These are phyloP conservation scores for Parotia lawesii DNA, from an alignment of 2,113 vertebrate species.

Conservation along the genomic window DNA sequence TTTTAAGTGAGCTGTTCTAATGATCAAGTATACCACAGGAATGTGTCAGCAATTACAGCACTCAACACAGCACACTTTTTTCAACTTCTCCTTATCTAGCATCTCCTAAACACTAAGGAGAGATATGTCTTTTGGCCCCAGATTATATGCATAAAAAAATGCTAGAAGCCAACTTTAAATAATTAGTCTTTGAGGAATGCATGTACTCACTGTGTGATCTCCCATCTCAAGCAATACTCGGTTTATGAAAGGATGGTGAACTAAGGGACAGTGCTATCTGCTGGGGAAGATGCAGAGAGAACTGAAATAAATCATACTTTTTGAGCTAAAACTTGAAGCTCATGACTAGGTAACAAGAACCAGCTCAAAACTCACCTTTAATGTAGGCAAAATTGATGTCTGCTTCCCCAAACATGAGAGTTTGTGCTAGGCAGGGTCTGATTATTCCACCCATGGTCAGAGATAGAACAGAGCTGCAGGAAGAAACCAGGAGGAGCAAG, in stretches of 20 bases:
- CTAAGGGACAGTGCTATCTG: not conserved
- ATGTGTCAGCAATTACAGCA: slow-evolving; percentile 39
- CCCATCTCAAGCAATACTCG: not conserved
- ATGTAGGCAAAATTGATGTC: not conserved
- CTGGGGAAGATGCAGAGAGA: not conserved
- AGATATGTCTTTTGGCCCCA: not conserved
- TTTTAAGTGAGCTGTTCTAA: slow-evolving; percentile 51
- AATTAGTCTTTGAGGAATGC: slow-evolving; percentile 17
- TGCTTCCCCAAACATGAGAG: not conserved
- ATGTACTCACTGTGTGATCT: not conserved
- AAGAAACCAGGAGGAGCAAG: not conserved
- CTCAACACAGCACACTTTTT: not conserved
- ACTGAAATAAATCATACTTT: not conserved
- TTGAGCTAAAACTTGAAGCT: not conserved
- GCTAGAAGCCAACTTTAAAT: not conserved
- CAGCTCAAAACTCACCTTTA: not conserved
- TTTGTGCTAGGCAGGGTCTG: not conserved
- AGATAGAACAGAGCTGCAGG: not conserved
- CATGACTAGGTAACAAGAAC: not conserved
- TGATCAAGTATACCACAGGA: slow-evolving; percentile 50
- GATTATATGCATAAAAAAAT: not conserved
- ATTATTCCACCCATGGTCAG: not conserved
- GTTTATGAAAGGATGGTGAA: not conserved
- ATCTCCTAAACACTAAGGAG: slow-evolving; percentile 17
- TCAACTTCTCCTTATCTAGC: slow-evolving; percentile 23